Conservation (phyloP, 2,113 vertebrate species). For the Echinops telfairi region DNA sequence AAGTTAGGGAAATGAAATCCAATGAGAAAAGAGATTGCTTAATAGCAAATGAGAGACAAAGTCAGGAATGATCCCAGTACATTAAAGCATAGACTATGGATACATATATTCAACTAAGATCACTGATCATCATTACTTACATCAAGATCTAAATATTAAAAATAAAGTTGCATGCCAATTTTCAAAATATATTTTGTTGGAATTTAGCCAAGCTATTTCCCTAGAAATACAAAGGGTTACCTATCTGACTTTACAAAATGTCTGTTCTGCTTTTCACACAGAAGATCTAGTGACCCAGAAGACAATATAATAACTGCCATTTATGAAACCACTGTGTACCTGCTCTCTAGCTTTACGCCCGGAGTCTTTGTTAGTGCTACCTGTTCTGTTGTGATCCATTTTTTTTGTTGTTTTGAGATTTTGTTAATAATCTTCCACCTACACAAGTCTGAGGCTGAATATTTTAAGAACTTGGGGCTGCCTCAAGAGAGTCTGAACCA, state of each 20-base stretch:
- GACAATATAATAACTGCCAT: not conserved
- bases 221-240: too few species aligned
- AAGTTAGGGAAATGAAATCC: not conserved
- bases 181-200: too few species aligned
- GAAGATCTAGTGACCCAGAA: not conserved
- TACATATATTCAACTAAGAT: not conserved
- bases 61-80: not conserved
- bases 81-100: not conserved
- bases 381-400: not conserved
- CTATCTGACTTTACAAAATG: not conserved
- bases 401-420: not conserved
- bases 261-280: not conserved
- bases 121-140: not conserved
- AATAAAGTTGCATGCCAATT: too few species aligned
- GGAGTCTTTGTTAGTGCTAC: not conserved
- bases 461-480: not conserved
- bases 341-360: not conserved
- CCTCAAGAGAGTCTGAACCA: not conserved
- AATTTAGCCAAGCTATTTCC: too few species aligned
- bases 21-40: not conserved
- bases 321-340: not conserved
- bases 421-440: not conserved
- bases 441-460: not conserved
- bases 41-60: slow-evolving; percentile 31
- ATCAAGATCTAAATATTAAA: too few species aligned